These are phyloP conservation scores for Cryptoprocta ferox DNA, from an alignment of 2,797 vertebrate species.

Conservation along the genomic window DNA sequence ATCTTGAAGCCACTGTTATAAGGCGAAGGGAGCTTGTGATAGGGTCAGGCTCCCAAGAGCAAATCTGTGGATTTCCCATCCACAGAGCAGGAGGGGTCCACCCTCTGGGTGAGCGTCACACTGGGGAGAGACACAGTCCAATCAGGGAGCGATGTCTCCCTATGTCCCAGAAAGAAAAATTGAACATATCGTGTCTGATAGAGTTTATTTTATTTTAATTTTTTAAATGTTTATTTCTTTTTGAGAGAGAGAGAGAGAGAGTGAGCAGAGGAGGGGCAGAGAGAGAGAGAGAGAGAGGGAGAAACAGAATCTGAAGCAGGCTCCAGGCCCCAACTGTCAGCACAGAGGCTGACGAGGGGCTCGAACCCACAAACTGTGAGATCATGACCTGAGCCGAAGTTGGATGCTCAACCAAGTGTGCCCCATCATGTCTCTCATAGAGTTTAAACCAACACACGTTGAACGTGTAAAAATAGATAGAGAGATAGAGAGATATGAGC, in stretches of 20 bases:
- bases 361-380: too few species aligned
- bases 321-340: too few species aligned
- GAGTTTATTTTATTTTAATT: too few species aligned
- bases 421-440: too few species aligned
- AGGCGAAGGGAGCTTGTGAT: accelerated
- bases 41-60: not conserved
- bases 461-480: not conserved
- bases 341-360: accelerated
- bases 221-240: too few species aligned
- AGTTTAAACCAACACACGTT: not conserved
- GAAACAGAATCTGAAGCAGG: too few species aligned
- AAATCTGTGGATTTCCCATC: accelerated
- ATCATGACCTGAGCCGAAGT: too few species aligned
- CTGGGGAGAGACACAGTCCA: accelerated
- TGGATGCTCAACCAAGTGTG: too few species aligned
- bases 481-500: too few species aligned
- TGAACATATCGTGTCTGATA: not conserved
- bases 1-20: accelerated
- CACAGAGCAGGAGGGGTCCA: not conserved
- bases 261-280: too few species aligned
- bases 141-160: not conserved
- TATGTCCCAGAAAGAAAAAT: not conserved
- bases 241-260: too few species aligned
- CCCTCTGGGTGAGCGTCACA: not conserved
- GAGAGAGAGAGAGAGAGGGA: too few species aligned